phyloP scores from a whole-genome alignment of 2,888 invertebrate genomes.

The Pomacea canaliculata region DNA sequence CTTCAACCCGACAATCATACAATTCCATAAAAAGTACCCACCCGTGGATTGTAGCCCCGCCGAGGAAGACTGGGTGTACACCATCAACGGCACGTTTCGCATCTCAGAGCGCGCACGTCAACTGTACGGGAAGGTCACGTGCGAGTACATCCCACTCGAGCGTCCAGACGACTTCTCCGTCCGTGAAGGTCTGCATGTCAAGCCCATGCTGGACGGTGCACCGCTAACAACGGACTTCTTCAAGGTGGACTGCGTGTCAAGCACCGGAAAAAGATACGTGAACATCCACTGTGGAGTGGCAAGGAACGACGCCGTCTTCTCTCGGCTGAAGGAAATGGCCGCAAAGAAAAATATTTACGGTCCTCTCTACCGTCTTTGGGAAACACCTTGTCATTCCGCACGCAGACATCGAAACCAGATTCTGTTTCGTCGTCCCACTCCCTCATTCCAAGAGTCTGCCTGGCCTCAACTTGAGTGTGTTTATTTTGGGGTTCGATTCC shows the following conservation, averaged over 20 bases:
- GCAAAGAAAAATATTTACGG: background rate
- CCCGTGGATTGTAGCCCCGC: slow-evolving; percentile 77
- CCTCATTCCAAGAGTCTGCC: slow-evolving; percentile 25
- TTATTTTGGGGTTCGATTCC: slow-evolving; percentile 78
- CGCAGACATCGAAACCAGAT: no score
- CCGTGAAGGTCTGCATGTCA: slow-evolving; percentile 42
- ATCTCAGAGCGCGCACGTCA: slow-evolving; percentile 73
- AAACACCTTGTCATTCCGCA: no score
- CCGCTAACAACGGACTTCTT: slow-evolving; percentile 59
- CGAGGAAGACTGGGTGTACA: slow-evolving; percentile 81
- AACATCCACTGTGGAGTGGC: slow-evolving; percentile 77
- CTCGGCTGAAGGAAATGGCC: slow-evolving; percentile 4
- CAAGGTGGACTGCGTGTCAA: slow-evolving; percentile 56
- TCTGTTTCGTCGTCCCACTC: background rate
- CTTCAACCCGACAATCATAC: slow-evolving; percentile 80
- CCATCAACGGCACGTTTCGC: slow-evolving; percentile 76
- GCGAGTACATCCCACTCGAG: slow-evolving; percentile 73
- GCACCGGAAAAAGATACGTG: slow-evolving; percentile 74
- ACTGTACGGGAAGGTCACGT: slow-evolving; percentile 71
- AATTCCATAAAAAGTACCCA: slow-evolving; percentile 74
- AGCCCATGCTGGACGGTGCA: slow-evolving; percentile 47
- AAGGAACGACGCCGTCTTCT: slow-evolving; percentile 34
- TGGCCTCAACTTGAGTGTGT: slow-evolving; percentile 23
- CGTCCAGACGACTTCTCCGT: slow-evolving; percentile 53
- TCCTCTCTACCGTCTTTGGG: background rate